phyloP scores from a whole-genome alignment of 2,113 vertebrate genomes.

The Leptocoma aspasia region DNA sequence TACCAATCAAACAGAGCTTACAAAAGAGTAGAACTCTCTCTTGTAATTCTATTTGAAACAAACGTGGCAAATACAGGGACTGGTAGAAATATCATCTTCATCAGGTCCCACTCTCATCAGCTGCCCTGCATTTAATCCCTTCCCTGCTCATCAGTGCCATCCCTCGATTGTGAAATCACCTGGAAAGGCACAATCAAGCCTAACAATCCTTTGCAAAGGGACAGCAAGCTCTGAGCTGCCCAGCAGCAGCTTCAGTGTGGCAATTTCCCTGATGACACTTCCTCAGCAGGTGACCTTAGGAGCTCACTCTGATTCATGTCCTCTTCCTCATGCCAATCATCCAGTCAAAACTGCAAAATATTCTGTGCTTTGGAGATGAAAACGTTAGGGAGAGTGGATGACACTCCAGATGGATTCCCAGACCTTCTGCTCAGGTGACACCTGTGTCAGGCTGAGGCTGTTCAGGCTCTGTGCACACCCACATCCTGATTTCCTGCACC shows the following conservation, averaged over 20 bases:
- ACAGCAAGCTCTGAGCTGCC: background rate
- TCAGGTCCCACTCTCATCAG: constrained; percentile 13
- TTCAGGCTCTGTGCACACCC: background rate
- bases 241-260: background rate
- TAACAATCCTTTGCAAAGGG: background rate
- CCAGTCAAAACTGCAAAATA: background rate
- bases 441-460: background rate
- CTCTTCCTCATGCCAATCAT: background rate
- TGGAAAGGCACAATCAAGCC: constrained; percentile 26
- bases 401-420: background rate
- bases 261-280: background rate
- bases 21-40: background rate
- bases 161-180: constrained; percentile 14
- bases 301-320: background rate
- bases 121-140: constrained; percentile 24
- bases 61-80: background rate
- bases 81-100: background rate
- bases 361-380: background rate
- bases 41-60: constrained; percentile 32
- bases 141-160: background rate
- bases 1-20: constrained; percentile 28
- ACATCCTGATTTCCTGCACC: background rate
- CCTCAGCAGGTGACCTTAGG: background rate
- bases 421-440: background rate
- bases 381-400: background rate